Evolutionary conservation across 2,888 invertebrate genomes (phyloP), one percentile per base, ranked within the genome.

Genomic region (Arge pagana): DNA sequence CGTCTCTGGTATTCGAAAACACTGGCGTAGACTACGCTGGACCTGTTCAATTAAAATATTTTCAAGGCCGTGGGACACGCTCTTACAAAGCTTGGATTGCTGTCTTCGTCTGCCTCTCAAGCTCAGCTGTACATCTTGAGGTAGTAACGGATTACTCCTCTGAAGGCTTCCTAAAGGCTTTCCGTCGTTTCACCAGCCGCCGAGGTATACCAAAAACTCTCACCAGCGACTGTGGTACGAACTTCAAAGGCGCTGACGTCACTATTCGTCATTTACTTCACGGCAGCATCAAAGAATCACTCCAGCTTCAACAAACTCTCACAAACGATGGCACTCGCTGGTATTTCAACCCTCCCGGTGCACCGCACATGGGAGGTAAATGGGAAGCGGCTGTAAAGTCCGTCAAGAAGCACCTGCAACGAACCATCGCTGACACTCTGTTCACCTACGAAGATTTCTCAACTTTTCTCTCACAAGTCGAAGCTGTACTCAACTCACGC

Each of bases 351-450:
- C 64, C 66, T 8, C 60, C 68, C 5, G 33, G 33, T 4, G 56
- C 63, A 3, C 65, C 64, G 1, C 60, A 66, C 36, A 62, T 63
- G 28, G 66, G 68, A 2, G 67, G 67, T 4, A 45, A 67, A 8
- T 65, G 64, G 64, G 67, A 70, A 40, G 59, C 64, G 6, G 63
- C 60, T 1, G 59, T 69, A 0, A 62, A 63, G 26, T 60, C 62
- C 1, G 49, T 61, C 0, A 67, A 71, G 43, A 50, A 45, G 42
- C 65, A 64, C 48, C 28, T 66, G 8, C 49, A 41, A 4, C 52
- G 59, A 23, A 45, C 61, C 4, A 50, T 64, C 3, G 60, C 61
- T 1, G 54, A 56, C 8, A 7, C 31, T 1, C 48, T 42, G 1
- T 35, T 68, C 4, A 68, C 58, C 2, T 62, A 53, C 18, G 64